These are phyloP conservation scores for Stegastes partitus DNA, from an alignment of 2,113 vertebrate genomes.

Conservation along the genomic window DNA sequence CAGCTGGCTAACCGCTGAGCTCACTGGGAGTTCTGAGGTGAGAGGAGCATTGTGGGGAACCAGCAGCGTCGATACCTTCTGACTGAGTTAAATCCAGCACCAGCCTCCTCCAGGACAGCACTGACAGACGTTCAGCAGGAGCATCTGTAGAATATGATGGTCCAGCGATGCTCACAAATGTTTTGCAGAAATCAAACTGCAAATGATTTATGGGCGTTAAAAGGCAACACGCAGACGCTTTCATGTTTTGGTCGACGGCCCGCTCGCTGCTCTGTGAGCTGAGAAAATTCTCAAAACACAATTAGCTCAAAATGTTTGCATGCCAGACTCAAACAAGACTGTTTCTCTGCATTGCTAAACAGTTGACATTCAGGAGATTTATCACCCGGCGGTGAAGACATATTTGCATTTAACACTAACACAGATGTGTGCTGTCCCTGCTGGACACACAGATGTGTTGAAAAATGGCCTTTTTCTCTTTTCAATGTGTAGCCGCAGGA, in stretches of 20 bases:
- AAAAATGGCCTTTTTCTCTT: conserved; percentile 38
- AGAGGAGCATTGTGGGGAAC: no score
- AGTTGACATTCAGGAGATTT: conserved; percentile 51
- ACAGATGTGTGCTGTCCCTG: conserved; percentile 73
- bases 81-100: no score
- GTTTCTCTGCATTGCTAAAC: conserved; percentile 25
- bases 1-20: no score
- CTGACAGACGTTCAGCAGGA: background rate
- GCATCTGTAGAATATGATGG: background rate
- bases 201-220: conserved; percentile 1
- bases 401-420: conserved; percentile 68
- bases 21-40: no score
- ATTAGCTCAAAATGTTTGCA: conserved; percentile 37
- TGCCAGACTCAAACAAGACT: conserved; percentile 3
- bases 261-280: background rate
- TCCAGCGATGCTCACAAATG: conserved; percentile 4
- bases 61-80: no score
- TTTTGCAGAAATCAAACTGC: background rate
- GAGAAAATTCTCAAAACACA: conserved; percentile 40
- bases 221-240: background rate
- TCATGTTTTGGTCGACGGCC: background rate
- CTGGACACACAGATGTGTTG: conserved; percentile 64
- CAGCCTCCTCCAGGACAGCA: no score
- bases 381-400: conserved; percentile 36
- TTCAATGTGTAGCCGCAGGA: conserved; percentile 45